Evolutionary conservation across 2,797 vertebrate genomes (phyloP).

Genomic region (Crocodylus rhombifer): DNA sequence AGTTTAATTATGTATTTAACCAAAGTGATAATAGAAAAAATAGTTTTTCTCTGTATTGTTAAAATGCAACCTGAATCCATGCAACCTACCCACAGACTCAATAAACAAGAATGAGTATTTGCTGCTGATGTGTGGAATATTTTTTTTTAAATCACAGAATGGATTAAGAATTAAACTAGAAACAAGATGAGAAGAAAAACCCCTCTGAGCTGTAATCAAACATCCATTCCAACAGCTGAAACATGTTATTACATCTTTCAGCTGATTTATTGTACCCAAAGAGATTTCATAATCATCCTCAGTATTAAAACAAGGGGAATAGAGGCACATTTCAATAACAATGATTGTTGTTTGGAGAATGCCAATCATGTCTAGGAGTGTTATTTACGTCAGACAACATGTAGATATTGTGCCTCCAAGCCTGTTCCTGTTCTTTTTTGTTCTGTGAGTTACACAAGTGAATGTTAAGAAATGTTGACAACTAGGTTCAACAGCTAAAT

Average conservation of each 20-base stretch:
- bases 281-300: slow-evolving; percentile 86
- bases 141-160: slow-evolving; percentile 63
- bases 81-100: slow-evolving; percentile 40
- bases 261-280: slow-evolving; percentile 83
- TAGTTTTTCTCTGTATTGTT: slow-evolving; percentile 40
- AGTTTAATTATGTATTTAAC: slow-evolving; percentile 60
- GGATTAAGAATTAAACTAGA: slow-evolving; percentile 76
- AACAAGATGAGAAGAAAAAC: slow-evolving; percentile 73
- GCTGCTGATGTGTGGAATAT: slow-evolving; percentile 52
- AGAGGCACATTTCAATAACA: slow-evolving; percentile 90
- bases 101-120: slow-evolving; percentile 66
- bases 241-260: slow-evolving; percentile 80
- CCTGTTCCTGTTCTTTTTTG: slow-evolving; percentile 77
- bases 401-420: slow-evolving; percentile 86
- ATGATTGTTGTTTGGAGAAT: slow-evolving; percentile 88
- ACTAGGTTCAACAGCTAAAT: slow-evolving; percentile 73
- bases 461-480: slow-evolving; percentile 79
- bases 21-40: slow-evolving; percentile 51
- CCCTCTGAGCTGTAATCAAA: slow-evolving; percentile 81
- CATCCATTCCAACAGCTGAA: slow-evolving; percentile 78
- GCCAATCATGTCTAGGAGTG: slow-evolving; percentile 80
- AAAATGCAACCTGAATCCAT: slow-evolving; percentile 39
- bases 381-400: slow-evolving; percentile 83
- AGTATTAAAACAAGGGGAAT: slow-evolving; percentile 85
- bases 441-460: slow-evolving; percentile 83